Conservation (phyloP, 2,888 invertebrate genomes). For the Apantesis nais region DNA sequence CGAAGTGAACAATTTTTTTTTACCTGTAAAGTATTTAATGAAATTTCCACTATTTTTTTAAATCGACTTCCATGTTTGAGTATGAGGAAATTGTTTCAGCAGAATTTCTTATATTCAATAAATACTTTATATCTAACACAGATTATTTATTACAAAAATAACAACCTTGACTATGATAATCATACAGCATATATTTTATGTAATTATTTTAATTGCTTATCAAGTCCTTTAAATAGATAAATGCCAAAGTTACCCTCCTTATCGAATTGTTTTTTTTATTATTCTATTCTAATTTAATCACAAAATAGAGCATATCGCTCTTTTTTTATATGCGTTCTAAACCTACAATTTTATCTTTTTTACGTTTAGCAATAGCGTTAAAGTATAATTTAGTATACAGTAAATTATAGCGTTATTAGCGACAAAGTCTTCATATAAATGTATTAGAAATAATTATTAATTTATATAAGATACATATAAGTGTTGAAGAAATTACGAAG, state of each 20-base stretch:
- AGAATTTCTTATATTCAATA: background rate
- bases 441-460: background rate
- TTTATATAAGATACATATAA: background rate
- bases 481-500: background rate
- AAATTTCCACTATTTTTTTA: background rate
- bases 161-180: conserved; percentile 5
- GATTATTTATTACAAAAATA: conserved; percentile 14
- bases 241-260: conserved; percentile 1
- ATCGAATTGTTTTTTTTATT: background rate
- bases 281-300: background rate
- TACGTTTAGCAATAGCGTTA: background rate
- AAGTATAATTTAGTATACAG: background rate
- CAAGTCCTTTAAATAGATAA: background rate
- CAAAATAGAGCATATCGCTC: background rate
- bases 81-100: background rate
- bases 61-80: background rate
- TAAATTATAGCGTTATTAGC: background rate
- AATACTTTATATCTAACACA: background rate
- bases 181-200: conserved; percentile 1
- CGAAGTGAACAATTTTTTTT: background rate
- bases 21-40: background rate
- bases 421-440: background rate
- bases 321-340: background rate
- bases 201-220: background rate
- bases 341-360: background rate